Conservation (phyloP, 2,113 vertebrate genomes). For the Ctenodactylus gundi region DNA sequence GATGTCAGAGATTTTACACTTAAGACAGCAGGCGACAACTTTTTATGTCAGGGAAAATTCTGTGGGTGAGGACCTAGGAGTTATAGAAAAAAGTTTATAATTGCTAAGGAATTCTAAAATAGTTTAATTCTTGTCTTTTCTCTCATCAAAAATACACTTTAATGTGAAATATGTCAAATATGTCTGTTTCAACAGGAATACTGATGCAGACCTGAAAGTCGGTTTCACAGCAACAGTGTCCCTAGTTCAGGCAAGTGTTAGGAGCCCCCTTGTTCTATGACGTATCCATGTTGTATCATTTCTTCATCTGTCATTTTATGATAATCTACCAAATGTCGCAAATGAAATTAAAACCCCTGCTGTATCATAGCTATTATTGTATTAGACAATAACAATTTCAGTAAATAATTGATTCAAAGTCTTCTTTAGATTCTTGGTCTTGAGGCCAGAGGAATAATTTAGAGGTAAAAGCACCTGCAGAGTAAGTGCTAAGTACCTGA, state of each 20-base stretch:
- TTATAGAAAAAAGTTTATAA: not conserved
- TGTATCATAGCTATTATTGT: not conserved
- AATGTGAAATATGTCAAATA: not conserved
- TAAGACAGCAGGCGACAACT: not conserved
- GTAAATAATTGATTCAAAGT: not conserved
- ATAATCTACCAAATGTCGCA: not conserved
- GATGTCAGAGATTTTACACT: not conserved
- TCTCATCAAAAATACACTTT: not conserved
- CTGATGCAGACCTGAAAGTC: not conserved
- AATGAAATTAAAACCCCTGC: not conserved
- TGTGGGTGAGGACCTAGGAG: not conserved
- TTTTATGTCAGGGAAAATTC: not conserved
- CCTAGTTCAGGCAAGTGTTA: not conserved
- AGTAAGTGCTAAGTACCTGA: too few species aligned
- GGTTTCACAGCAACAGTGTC: not conserved
- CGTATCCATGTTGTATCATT: not conserved
- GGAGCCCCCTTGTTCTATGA: not conserved
- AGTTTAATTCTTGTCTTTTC: not conserved
- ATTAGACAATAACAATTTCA: not conserved
- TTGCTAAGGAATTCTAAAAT: not conserved
- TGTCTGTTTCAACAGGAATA: not conserved
- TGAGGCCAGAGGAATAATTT: too few species aligned
- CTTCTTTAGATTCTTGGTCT: not conserved
- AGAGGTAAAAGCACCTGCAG: too few species aligned
- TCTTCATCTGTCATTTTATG: not conserved